These are phyloP conservation scores for Oryzias melastigma DNA, from an alignment of 2,113 vertebrate genomes.

Conservation along the genomic window DNA sequence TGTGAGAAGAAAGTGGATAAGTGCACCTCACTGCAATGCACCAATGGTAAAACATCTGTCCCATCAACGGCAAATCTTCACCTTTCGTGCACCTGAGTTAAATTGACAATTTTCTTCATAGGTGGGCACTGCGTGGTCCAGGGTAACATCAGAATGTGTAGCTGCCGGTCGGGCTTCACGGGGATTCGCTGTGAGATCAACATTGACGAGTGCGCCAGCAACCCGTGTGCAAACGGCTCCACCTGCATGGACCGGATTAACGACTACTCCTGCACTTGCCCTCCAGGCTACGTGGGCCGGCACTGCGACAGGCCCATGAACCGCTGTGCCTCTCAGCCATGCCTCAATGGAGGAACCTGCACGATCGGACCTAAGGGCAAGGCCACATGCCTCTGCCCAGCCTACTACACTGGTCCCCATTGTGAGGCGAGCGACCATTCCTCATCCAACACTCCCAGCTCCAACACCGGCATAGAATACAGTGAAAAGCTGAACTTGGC, in stretches of 20 bases:
- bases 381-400: slow-evolving; percentile 81
- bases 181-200: slow-evolving; percentile 89
- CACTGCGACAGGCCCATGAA: slow-evolving; percentile 88
- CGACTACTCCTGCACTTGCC: slow-evolving; percentile 89
- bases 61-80: not conserved
- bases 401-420: slow-evolving; percentile 82
- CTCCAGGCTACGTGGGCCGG: slow-evolving; percentile 86
- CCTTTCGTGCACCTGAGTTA: not conserved
- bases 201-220: slow-evolving; percentile 85
- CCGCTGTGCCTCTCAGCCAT: slow-evolving; percentile 85
- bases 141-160: slow-evolving; percentile 85
- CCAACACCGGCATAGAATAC: slow-evolving; percentile 67
- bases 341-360: slow-evolving; percentile 94
- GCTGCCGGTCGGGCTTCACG: slow-evolving; percentile 89
- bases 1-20: slow-evolving; percentile 95
- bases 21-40: slow-evolving; percentile 90
- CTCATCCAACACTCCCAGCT: slow-evolving; percentile 66
- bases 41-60: slow-evolving; percentile 82
- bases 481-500: slow-evolving; percentile 75
- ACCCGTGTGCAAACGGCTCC: slow-evolving; percentile 89
- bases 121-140: slow-evolving; percentile 88
- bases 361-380: slow-evolving; percentile 72
- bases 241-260: slow-evolving; percentile 90
- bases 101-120: slow-evolving; percentile 47
- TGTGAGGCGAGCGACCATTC: slow-evolving; percentile 78